These are phyloP conservation scores for Neolamprologus longior DNA, from an alignment of 2,113 vertebrate genomes.

Conservation along the genomic window DNA sequence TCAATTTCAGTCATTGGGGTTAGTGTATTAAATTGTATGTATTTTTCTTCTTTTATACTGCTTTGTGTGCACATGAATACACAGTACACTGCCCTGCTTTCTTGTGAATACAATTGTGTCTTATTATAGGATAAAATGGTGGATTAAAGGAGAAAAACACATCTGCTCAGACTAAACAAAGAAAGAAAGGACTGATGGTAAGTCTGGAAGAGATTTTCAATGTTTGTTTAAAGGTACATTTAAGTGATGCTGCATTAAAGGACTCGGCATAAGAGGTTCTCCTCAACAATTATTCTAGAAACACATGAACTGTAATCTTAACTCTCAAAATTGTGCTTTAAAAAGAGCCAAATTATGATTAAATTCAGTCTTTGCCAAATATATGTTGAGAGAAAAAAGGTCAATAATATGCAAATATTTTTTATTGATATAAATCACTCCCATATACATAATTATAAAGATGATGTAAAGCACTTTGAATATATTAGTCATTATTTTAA, in stretches of 20 bases:
- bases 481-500: not conserved
- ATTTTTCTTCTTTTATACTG: not conserved
- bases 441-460: not conserved
- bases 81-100: not conserved
- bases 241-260: slow-evolving; percentile 1
- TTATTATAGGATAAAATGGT: not conserved
- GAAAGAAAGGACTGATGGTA: not conserved
- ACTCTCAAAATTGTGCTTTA: not conserved
- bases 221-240: slow-evolving; percentile 4
- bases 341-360: not conserved
- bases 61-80: not conserved
- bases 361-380: not conserved
- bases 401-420: accelerated
- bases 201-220: not conserved
- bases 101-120: not conserved
- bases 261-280: not conserved
- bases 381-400: not conserved
- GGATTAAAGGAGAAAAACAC: not conserved
- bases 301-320: not conserved
- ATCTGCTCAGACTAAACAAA: slow-evolving; percentile 39
- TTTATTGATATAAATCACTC: not conserved
- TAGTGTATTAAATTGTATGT: not conserved
- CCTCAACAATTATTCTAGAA: not conserved
- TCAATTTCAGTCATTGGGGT: not conserved
- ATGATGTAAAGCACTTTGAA: not conserved